These are phyloP conservation scores for Idris sp. DNA, from an alignment of 1,140 invertebrate species.

Conservation along the genomic window DNA sequence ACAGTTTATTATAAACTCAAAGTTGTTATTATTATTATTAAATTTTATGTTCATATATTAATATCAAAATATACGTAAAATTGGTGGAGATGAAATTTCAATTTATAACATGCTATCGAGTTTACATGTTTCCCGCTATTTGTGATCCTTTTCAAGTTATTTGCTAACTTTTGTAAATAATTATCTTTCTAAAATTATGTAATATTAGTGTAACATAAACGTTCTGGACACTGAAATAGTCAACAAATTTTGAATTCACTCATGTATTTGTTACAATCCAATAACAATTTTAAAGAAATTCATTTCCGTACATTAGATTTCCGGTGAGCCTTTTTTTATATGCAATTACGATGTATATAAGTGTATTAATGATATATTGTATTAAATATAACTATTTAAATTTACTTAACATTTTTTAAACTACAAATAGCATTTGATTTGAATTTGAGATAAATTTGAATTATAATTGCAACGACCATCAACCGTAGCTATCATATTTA, in stretches of 20 bases:
- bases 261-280: slow-evolving; percentile 26
- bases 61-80: no score
- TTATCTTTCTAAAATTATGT: no score
- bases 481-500: slow-evolving; percentile 49
- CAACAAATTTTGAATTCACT: slow-evolving; percentile 5
- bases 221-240: no score
- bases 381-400: slow-evolving; percentile 5
- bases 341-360: slow-evolving; percentile 37
- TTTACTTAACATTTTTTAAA: slow-evolving; percentile 13
- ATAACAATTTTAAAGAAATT: not conserved
- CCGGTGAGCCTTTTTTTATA: slow-evolving; percentile 27
- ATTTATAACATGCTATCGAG: no score
- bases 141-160: no score
- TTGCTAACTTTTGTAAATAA: no score
- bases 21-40: no score
- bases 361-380: slow-evolving; percentile 15
- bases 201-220: no score
- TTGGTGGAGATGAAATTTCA: no score
- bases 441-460: slow-evolving; percentile 23
- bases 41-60: no score
- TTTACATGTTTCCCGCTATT: no score
- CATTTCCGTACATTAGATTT: slow-evolving; percentile 6
- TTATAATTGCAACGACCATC: slow-evolving; percentile 33
- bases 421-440: slow-evolving; percentile 11
- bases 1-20: no score